Conservation (phyloP, 2,797 vertebrate species). For the Heliangelus exortis region DNA sequence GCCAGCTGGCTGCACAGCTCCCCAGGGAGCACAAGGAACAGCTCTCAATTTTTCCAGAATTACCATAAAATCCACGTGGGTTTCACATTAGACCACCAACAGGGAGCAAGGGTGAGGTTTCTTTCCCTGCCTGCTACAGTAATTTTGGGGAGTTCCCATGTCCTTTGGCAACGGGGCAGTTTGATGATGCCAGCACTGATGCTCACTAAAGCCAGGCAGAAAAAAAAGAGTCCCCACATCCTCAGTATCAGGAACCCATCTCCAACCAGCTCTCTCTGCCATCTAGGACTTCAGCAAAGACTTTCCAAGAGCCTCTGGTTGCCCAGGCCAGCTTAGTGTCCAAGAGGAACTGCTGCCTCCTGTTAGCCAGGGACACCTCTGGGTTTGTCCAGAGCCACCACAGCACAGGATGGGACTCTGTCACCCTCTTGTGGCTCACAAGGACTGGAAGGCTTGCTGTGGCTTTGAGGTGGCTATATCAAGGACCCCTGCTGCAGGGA, state of each 20-base stretch:
- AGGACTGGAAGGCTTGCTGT: slow-evolving; percentile 9
- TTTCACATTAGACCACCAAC: slow-evolving; percentile 30
- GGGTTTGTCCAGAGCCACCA: slow-evolving; percentile 27
- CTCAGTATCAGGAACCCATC: background rate
- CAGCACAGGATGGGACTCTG: slow-evolving; percentile 47
- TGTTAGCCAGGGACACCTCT: background rate
- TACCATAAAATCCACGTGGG: background rate
- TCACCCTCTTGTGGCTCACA: slow-evolving; percentile 68
- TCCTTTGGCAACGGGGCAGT: background rate
- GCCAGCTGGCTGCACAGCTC: rapidly evolving
- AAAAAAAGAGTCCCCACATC: background rate
- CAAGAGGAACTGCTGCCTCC: background rate
- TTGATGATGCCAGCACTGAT: background rate
- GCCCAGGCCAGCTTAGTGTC: background rate
- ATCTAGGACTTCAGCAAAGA: background rate
- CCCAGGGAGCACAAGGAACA: background rate
- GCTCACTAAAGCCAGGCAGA: background rate
- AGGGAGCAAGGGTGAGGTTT: background rate
- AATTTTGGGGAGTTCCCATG: background rate
- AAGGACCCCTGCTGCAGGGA: background rate
- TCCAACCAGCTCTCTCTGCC: background rate
- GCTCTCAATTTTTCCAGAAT: background rate
- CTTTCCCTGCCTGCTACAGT: background rate
- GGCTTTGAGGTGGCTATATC: slow-evolving; percentile 1
- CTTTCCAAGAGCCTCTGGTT: background rate